Evolutionary conservation across 2,888 invertebrate species (phyloP), one percentile per base, ranked within the genome.

Genomic region (Tetranychus piercei): DNA sequence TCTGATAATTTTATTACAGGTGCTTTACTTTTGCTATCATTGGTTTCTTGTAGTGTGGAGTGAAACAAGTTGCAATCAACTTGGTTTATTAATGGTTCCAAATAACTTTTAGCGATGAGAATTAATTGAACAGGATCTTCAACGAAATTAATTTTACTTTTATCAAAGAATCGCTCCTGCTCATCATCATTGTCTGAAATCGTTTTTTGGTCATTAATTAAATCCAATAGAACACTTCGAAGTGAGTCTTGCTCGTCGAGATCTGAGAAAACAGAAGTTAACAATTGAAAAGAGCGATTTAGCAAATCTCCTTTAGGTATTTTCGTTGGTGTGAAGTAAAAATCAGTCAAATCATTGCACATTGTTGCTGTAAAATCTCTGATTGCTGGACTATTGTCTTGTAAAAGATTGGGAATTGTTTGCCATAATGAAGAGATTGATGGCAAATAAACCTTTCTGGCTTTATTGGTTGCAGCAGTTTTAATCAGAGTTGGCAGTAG

Each of bases 141-240:
- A n/a, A 70, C 72, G 22, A 65, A 69, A 45, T 77, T 76, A 15
- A 74, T 74, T 70, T 77, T 76, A 55, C 76, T 74, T 74, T 75
- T 77, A 44, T 77, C 76, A 66, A 77, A 76, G 15, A 75, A 73
- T 72, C 74, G 72, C 11, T 74, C 72, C 23, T 77, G 74, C 2
- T 55, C 64, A 15, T 76, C 45, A 73, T 74, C 77, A 23, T 69
- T 5, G 11, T 69, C 34, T 20, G 20, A 20, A 11, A 23, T 20
- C 1, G 69, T 20, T 69, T 69, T 20, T 69, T 69, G 69, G 23
- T 8, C 20, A 23, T 69, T 9, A 69, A 69, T 20, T 11, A 69
- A 22, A 23, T 20, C 11, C 18, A 69, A 20, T 9, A 69, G 20
- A 23, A 23, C 22, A 1, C 5, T 9, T 11, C 20, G 22, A 69